Percentiles rank a stretch among this genome's conserved stretches.
Evolutionary conservation across 1,140 invertebrate genomes (phyloP).

Genomic region (Globodera ellingtonae): DNA sequence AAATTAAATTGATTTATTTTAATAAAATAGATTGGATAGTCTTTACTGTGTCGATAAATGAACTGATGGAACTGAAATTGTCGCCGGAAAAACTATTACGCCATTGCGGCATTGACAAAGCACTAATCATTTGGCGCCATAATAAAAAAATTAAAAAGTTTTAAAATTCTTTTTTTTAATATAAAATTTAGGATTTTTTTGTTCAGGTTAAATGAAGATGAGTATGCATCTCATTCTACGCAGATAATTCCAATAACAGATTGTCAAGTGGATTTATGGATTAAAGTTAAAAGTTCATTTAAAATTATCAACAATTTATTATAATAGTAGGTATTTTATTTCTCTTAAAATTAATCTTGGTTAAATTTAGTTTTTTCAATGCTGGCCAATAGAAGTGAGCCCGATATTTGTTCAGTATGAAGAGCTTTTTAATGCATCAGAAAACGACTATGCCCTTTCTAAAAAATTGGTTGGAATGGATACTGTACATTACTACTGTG

Average conservation of each 20-base stretch:
- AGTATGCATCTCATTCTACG: too few relatives aligned
- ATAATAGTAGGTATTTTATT: too few relatives aligned
- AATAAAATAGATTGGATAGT: not conserved
- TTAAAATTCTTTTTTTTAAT: not conserved
- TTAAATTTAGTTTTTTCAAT: not conserved
- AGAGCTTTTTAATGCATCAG: not conserved
- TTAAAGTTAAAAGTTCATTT: not conserved
- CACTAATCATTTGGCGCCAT: not conserved
- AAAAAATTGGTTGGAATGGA: not conserved
- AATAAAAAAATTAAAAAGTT: not conserved
- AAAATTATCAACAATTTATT: not conserved
- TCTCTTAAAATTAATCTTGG: too few relatives aligned
- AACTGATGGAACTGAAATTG: not conserved
- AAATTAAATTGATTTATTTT: not conserved
- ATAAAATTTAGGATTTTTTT: not conserved
- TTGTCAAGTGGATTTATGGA: too few relatives aligned
- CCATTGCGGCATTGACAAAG: not conserved
- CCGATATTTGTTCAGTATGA: not conserved
- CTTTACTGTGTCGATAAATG: not conserved
- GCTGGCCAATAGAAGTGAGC: not conserved
- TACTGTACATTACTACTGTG: not conserved
- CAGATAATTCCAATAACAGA: not conserved
- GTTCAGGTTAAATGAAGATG: not conserved
- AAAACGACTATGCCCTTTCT: not conserved
- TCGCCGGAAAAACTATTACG: not conserved